Conservation (phyloP, 2,113 vertebrate species). For the Erinaceus europaeus region DNA sequence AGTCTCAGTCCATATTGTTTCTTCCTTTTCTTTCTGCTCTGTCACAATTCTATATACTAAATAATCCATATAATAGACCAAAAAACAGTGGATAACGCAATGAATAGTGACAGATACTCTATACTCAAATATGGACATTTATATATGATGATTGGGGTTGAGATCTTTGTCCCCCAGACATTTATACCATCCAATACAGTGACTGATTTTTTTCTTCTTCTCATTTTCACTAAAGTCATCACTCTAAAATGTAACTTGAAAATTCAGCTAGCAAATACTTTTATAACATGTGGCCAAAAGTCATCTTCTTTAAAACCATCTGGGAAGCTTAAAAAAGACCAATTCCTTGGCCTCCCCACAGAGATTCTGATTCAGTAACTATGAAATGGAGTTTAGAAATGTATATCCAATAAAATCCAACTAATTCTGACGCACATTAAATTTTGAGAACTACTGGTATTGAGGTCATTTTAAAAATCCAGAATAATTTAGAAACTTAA, state of each 20-base stretch:
- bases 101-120: background rate
- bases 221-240: background rate
- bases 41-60: background rate
- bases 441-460: background rate
- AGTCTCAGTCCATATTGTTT: too few species aligned
- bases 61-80: background rate
- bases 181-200: background rate
- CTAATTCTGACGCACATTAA: background rate
- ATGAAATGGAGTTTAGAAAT: background rate
- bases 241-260: background rate
- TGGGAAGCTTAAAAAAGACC: background rate
- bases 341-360: background rate
- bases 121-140: background rate
- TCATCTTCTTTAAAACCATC: background rate
- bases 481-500: constrained; percentile 9
- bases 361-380: background rate
- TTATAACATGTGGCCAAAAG: background rate
- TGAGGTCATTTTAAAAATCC: background rate
- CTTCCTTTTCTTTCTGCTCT: background rate
- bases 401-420: background rate
- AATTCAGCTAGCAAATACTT: background rate
- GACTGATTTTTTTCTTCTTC: background rate
- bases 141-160: background rate
- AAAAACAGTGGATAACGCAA: background rate
- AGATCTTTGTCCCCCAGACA: background rate